A percentile compares a stretch with the other conserved stretches of the same genome.
Conservation (phyloP, 2,797 vertebrate species). For the Pagetopsis macropterus region DNA sequence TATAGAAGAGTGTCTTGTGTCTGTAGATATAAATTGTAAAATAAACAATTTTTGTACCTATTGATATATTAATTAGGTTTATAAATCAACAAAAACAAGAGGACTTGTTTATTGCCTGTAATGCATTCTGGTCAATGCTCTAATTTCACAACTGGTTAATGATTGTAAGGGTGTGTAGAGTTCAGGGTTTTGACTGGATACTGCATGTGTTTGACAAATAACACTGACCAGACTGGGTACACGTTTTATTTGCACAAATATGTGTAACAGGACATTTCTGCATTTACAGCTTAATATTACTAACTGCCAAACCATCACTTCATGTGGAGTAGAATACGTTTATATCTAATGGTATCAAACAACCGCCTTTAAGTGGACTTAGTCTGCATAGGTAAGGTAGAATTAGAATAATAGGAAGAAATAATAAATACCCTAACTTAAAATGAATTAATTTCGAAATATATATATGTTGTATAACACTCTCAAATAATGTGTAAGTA, state of each 20-base stretch:
- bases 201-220: neutral
- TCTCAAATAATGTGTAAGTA: too few species aligned
- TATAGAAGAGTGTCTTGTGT: neutral
- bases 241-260: neutral
- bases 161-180: neutral
- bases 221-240: neutral
- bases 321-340: neutral
- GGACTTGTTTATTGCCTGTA: neutral
- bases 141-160: slow-evolving; percentile 10
- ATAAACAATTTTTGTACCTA: too few species aligned
- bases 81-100: neutral
- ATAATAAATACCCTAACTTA: neutral
- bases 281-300: neutral
- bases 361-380: too few species aligned
- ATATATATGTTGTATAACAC: too few species aligned
- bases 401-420: neutral
- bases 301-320: neutral
- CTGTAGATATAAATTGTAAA: neutral
- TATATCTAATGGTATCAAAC: neutral
- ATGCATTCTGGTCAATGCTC: neutral
- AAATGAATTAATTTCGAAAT: too few species aligned
- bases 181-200: neutral
- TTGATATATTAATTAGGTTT: neutral
- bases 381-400: neutral
- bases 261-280: neutral